These are phyloP conservation scores for Aythya baeri DNA, from an alignment of 2,113 vertebrate genomes.

Conservation along the genomic window DNA sequence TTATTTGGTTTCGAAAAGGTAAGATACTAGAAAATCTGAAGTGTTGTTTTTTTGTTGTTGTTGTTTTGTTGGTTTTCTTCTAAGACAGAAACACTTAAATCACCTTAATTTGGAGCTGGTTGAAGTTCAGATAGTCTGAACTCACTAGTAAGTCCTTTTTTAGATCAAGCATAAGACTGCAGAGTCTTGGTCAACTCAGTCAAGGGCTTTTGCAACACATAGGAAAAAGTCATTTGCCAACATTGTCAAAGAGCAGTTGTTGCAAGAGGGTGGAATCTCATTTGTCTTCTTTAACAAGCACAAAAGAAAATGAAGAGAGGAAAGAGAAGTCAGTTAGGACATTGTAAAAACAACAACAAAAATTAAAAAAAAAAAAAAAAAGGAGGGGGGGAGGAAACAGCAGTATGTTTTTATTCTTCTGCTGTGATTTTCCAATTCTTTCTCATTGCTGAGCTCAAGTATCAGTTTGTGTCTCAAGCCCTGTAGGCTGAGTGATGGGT, in stretches of 20 bases:
- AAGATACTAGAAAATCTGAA: neutral
- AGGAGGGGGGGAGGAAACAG: neutral
- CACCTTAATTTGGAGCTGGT: neutral
- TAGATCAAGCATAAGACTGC: neutral
- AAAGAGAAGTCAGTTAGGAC: neutral
- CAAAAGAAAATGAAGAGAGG: neutral
- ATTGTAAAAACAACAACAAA: neutral
- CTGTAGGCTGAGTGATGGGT: neutral
- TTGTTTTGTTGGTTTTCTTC: neutral
- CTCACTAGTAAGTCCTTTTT: neutral
- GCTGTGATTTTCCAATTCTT: constrained; percentile 16
- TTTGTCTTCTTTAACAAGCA: neutral
- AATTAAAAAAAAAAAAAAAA: neutral
- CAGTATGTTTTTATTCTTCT: neutral
- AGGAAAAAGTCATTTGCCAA: neutral
- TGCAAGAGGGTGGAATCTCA: neutral
- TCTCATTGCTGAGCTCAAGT: constrained; percentile 2
- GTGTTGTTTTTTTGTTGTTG: neutral
- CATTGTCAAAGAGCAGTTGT: neutral
- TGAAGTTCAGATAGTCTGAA: neutral
- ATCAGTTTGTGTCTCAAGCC: constrained; percentile 21
- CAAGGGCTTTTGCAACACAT: neutral
- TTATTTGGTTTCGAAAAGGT: neutral
- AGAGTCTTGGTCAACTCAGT: neutral
- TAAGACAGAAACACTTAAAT: neutral